Conservation (phyloP, 2,113 vertebrate species). For the Sardina pilchardus region DNA sequence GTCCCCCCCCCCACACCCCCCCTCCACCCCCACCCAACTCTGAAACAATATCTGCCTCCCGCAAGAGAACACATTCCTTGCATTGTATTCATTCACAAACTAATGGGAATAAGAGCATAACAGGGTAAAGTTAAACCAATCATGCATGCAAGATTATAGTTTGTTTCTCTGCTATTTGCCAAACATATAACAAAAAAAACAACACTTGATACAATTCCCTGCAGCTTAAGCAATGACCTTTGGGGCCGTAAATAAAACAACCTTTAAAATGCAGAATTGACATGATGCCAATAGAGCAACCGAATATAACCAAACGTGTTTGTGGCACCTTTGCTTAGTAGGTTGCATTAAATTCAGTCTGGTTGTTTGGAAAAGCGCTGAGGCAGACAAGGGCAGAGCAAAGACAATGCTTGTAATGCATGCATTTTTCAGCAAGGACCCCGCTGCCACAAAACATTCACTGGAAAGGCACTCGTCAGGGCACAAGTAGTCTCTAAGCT, state of each 20-base stretch:
- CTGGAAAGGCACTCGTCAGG: neutral
- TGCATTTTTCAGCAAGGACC: neutral
- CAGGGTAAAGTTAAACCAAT: neutral
- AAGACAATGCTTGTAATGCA: neutral
- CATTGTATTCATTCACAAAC: slow-evolving; percentile 16
- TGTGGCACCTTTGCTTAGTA: slow-evolving; percentile 11
- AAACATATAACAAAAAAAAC: neutral
- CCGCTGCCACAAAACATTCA: neutral
- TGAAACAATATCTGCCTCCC: neutral
- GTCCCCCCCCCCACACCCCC: slow-evolving; percentile 20
- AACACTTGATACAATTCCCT: neutral
- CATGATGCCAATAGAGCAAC: neutral
- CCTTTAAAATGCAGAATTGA: neutral
- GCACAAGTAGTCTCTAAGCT: neutral
- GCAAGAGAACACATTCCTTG: slow-evolving; percentile 29
- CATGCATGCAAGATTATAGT: slow-evolving; percentile 26
- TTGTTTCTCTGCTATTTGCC: neutral
- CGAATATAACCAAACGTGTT: neutral
- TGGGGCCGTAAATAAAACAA: neutral
- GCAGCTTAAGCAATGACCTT: neutral
- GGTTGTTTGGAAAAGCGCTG: neutral
- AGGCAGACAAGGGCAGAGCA: neutral
- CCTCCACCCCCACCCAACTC: too few relatives aligned
- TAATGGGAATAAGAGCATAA: slow-evolving; percentile 28
- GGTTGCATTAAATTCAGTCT: slow-evolving; percentile 14